A percentile compares a stretch with the other conserved stretches of the same genome.
Evolutionary conservation across 2,797 vertebrate genomes (phyloP).

Genomic region (Arnoldichthys spilopterus): DNA sequence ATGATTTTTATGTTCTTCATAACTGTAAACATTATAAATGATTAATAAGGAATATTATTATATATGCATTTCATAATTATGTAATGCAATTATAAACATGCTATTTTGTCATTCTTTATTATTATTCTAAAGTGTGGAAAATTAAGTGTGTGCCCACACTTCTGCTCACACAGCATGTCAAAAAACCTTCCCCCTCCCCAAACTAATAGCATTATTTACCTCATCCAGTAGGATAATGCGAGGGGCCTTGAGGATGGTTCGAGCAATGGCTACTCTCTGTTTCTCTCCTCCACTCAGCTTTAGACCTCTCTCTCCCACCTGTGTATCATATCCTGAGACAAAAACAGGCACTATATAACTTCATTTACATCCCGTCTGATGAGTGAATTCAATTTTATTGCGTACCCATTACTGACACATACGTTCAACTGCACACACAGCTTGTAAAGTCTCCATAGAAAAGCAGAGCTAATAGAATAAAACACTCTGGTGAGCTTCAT

Average conservation of each 20-base stretch:
- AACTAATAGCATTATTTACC: conserved; percentile 48
- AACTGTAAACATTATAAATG: too few relatives aligned
- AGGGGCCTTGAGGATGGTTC: conserved; percentile 81
- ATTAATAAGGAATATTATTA: too few relatives aligned
- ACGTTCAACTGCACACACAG: too few relatives aligned
- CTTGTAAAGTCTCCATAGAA: too few relatives aligned
- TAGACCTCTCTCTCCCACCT: conserved; percentile 89
- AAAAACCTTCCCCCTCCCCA: not conserved
- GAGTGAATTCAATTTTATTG: not conserved
- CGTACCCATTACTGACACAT: not conserved
- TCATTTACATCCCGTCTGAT: conserved; percentile 31
- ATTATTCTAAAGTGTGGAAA: not conserved
- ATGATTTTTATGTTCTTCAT: not conserved
- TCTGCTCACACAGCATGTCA: not conserved
- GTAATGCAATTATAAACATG: too few relatives aligned
- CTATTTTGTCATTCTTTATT: too few relatives aligned
- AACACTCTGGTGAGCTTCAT: too few relatives aligned
- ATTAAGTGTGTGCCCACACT: not conserved
- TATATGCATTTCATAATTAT: too few relatives aligned
- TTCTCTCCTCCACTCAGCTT: conserved; percentile 93
- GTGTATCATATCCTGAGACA: conserved; percentile 83
- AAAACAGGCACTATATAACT: not conserved
- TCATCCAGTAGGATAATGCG: conserved; percentile 72
- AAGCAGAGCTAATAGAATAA: too few relatives aligned
- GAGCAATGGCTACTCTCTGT: conserved; percentile 89